Conservation (phyloP, 2,113 vertebrate genomes). For the Amazona vittata region DNA sequence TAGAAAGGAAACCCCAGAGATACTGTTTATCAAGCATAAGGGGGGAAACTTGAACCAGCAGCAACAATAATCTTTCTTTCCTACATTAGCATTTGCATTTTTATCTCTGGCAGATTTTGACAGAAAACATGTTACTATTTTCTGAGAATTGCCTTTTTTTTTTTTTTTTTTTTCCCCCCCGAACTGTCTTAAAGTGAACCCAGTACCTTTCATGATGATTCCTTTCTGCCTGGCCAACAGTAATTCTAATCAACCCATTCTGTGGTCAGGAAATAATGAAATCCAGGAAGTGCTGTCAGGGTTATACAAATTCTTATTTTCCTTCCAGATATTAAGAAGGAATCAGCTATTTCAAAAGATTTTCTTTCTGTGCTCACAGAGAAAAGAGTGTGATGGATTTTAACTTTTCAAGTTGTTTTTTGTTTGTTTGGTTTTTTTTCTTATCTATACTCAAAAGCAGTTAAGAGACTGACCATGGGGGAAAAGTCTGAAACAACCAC, state of each 20-base stretch:
- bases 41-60: neutral
- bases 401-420: neutral
- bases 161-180: neutral
- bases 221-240: neutral
- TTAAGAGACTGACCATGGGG: neutral
- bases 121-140: neutral
- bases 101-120: conserved; percentile 1
- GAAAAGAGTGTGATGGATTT: neutral
- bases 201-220: neutral
- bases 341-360: conserved; percentile 52
- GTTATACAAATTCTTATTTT: conserved; percentile 60
- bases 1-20: neutral
- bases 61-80: neutral
- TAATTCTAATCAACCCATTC: conserved; percentile 55
- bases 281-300: conserved; percentile 33
- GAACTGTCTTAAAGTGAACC: neutral
- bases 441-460: neutral
- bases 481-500: neutral
- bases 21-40: neutral
- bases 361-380: conserved; percentile 52
- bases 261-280: conserved; percentile 51
- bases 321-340: conserved; percentile 32
- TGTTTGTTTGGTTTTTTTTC: neutral
- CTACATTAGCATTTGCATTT: neutral
- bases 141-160: neutral